phyloP scores from a whole-genome alignment of 2,888 invertebrate genomes.

The Macrophya alboannulata region DNA sequence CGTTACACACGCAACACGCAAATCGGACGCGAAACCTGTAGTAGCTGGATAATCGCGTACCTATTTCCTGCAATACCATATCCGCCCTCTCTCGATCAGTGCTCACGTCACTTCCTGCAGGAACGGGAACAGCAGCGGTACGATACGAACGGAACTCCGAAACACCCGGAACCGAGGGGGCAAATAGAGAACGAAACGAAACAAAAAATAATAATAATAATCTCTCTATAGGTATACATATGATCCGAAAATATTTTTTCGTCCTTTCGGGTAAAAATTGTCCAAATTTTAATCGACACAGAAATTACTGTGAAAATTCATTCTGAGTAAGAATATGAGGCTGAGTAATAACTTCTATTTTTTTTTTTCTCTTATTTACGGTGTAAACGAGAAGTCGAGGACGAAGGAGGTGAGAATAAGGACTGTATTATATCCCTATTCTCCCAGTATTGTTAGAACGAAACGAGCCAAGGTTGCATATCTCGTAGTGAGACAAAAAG shows the following conservation, averaged over 20 bases:
- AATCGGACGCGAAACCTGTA: constrained; percentile 20
- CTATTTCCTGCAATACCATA: constrained; percentile 76
- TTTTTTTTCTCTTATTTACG: neutral
- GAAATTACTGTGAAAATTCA: neutral
- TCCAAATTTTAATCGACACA: neutral
- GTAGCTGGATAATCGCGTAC: constrained; percentile 68
- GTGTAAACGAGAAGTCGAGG: neutral
- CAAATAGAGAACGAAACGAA: constrained; percentile 1
- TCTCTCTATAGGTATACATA: too few relatives aligned
- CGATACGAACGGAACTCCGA: constrained; percentile 41
- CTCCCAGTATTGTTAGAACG: constrained; percentile 8
- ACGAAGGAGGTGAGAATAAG: neutral
- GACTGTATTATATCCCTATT: neutral
- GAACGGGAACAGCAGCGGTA: neutral
- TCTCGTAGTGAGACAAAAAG: constrained; percentile 26
- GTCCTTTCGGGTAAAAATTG: neutral
- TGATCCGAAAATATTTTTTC: neutral
- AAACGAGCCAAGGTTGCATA: constrained; percentile 34
- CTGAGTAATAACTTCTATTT: neutral
- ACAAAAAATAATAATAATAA: neutral
- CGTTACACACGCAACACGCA: constrained; percentile 69
- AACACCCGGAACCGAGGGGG: constrained; percentile 1
- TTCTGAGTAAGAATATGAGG: neutral
- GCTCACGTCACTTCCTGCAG: constrained; percentile 35
- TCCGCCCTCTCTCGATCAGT: constrained; percentile 67